A percentile compares a stretch with the other conserved stretches of the same genome.
phyloP scores from a whole-genome alignment of 2,888 invertebrate species.

The Chrysolina oricalcia region DNA sequence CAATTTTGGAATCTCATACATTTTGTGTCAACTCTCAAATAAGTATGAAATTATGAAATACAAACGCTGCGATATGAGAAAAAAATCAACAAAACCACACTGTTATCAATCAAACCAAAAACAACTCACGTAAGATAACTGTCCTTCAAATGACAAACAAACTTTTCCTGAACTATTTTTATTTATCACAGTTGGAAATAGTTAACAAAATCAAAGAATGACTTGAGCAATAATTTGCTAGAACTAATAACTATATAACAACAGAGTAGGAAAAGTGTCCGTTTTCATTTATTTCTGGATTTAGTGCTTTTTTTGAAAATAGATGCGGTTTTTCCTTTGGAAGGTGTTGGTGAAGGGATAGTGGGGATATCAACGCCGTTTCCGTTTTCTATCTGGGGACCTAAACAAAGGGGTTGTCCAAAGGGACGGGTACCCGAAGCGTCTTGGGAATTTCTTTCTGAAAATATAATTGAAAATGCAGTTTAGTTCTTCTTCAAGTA shows the following conservation, averaged over 20 bases:
- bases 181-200: constrained; percentile 68
- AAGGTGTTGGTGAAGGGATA: constrained; percentile 67
- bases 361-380: constrained; percentile 63
- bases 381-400: constrained; percentile 70
- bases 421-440: constrained; percentile 70
- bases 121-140: not conserved
- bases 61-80: not conserved
- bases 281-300: constrained; percentile 51
- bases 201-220: constrained; percentile 56
- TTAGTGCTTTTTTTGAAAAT: constrained; percentile 54
- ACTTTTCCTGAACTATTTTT: constrained; percentile 54
- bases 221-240: constrained; percentile 55
- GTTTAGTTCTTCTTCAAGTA: constrained; percentile 11
- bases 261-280: constrained; percentile 33
- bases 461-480: constrained; percentile 59
- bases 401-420: constrained; percentile 86
- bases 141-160: constrained; percentile 17
- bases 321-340: constrained; percentile 63
- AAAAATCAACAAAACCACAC: constrained; percentile 12
- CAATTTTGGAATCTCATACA: not conserved
- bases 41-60: not conserved
- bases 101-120: constrained; percentile 14
- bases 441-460: constrained; percentile 70
- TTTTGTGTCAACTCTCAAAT: constrained; percentile 6
- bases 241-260: constrained; percentile 41